A percentile compares a stretch with the other conserved stretches of the same genome.
These are phyloP conservation scores for Spisula solida DNA, from an alignment of 2,888 invertebrate species.

Conservation along the genomic window DNA sequence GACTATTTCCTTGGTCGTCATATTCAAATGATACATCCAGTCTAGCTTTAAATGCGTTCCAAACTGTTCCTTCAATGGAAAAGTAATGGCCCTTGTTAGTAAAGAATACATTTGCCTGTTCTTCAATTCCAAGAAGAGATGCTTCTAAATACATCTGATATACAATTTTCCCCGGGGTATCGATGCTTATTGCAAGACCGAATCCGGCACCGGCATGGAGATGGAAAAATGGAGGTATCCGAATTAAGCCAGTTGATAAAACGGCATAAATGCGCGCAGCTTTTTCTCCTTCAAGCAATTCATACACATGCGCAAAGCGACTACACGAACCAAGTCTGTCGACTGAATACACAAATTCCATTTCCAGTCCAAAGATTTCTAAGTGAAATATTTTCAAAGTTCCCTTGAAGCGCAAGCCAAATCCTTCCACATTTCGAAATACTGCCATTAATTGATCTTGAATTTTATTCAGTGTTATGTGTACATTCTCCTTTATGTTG, in stretches of 20 bases:
- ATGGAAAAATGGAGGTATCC: slow-evolving; percentile 41
- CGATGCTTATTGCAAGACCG: slow-evolving; percentile 53
- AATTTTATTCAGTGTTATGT: slow-evolving; percentile 12
- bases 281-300: slow-evolving; percentile 50
- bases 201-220: slow-evolving; percentile 32
- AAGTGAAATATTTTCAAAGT: slow-evolving; percentile 23
- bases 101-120: slow-evolving; percentile 58
- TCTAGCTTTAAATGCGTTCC: slow-evolving; percentile 64
- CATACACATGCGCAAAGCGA: slow-evolving; percentile 49
- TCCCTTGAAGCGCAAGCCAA: slow-evolving; percentile 51
- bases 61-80: slow-evolving; percentile 63
- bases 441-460: slow-evolving; percentile 22
- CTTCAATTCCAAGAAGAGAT: slow-evolving; percentile 56
- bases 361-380: slow-evolving; percentile 29
- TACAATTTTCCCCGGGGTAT: slow-evolving; percentile 29
- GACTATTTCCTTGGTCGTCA: slow-evolving; percentile 7
- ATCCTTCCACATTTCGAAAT: slow-evolving; percentile 28
- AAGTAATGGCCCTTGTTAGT: slow-evolving; percentile 44
- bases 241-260: background rate
- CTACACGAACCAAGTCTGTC: slow-evolving; percentile 51
- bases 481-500: slow-evolving; percentile 31
- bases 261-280: slow-evolving; percentile 54
- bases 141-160: slow-evolving; percentile 52
- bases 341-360: slow-evolving; percentile 61
- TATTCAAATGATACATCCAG: slow-evolving; percentile 56